Base-by-base conservation (phyloP, 2,888 invertebrate species). In the Plagiodera versicolora region DNA sequence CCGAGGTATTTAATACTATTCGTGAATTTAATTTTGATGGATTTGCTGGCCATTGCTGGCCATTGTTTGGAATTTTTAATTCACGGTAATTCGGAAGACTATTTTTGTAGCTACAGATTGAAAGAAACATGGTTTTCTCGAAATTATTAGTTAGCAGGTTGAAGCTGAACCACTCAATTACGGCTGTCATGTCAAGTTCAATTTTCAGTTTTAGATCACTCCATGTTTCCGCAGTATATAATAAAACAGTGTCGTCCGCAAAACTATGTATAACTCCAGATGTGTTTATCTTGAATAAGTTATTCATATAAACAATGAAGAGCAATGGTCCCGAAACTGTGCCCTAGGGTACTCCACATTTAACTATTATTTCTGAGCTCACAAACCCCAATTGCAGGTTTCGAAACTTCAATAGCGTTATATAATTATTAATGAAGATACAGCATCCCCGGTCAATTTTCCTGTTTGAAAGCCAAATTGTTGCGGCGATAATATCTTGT, bases 1-100 rank as follows among this genome's bases (percentile, higher is more conserved):
- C 48, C 48, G 48, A 48, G 48, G 48, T 48, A 19, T 20, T 19
- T 20, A 48, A 20, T 48, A 48, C 11, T 1, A 19, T 48, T 19
- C 19, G 19, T 48, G 19, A 19, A 48, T 48, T 48, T 48, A 19
- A 48, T 48, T 48, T 48, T 19, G 24, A 48, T 19, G 3, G 11
- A 9, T 1, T 48, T 48, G 11, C 20, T 48, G 1, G 20, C 19
- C n/a, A n/a, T n/a, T n/a, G n/a, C n/a, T n/a, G n/a, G 24, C 24
- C 46, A 16, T 16, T 48, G 11, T 48, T 10, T 48, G 48, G 48
- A 20, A 48, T 48, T 48, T 20, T 2, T 48, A 48, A 10, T 20
- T 48, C 48, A 20, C 48, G 20, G 48, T 48, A 8, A 19, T 48
- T 48, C 48, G 48, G 48, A 48, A 20, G 48, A 48, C 20, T 2